Percentiles rank a stretch among this genome's conserved stretches.
Conservation (phyloP, 2,797 vertebrate species). For the Pangasius sanitwongsei region DNA sequence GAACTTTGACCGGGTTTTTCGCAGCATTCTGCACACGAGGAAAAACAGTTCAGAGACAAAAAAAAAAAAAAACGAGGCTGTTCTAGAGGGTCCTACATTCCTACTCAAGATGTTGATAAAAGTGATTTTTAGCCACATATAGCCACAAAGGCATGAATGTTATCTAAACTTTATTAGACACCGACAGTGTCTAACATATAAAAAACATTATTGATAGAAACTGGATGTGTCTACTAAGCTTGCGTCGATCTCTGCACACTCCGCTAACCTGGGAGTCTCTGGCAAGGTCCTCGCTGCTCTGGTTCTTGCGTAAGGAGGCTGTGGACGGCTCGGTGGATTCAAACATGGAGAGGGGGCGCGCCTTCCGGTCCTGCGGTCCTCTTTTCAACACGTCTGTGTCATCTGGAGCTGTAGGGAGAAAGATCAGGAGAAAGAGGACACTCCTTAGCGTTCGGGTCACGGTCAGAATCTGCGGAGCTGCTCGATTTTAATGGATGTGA, state of each 20-base stretch:
- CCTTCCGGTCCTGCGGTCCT: constrained; percentile 84
- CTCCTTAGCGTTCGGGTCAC: constrained; percentile 1
- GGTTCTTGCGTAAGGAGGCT: constrained; percentile 87
- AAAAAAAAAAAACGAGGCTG: not conserved
- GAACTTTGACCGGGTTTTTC: constrained; percentile 88
- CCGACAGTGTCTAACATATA: not conserved
- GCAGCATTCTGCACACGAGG: constrained; percentile 71
- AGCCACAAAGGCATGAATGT: not conserved
- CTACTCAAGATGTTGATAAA: not conserved
- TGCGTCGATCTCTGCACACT: not conserved
- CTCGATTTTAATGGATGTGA: not conserved
- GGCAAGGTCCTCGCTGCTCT: constrained; percentile 94
- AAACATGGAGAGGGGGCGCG: constrained; percentile 92
- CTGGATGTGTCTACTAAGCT: not conserved
- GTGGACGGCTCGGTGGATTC: constrained; percentile 81
- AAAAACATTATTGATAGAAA: no score
- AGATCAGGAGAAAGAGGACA: not conserved
- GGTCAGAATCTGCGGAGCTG: not conserved
- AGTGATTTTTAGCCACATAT: no score
- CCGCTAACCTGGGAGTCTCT: constrained; percentile 86
- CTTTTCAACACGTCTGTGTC: constrained; percentile 80
- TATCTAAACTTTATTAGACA: not conserved
- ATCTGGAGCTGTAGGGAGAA: constrained; percentile 62
- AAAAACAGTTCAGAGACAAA: not conserved
- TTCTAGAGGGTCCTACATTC: not conserved